Evolutionary conservation across 2,113 vertebrate genomes (phyloP).

Genomic region (Australoheros scitulus): DNA sequence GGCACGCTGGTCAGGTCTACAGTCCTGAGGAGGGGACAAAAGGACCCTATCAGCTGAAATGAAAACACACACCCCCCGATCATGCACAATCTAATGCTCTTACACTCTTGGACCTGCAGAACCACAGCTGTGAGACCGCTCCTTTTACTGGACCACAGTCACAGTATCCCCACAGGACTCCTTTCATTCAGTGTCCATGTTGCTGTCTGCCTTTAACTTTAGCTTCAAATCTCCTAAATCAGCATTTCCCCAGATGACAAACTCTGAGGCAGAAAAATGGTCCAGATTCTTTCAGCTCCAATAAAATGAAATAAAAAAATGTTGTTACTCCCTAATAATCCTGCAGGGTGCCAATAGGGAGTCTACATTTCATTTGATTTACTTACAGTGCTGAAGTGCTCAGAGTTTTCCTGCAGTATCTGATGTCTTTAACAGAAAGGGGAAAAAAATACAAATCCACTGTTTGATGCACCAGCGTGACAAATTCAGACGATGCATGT

Average conservation of each 20-base stretch:
- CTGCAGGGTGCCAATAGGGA: too few relatives aligned
- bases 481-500: too few relatives aligned
- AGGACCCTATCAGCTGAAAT: constrained; percentile 30
- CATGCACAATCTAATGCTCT: neutral
- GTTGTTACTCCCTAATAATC: too few relatives aligned
- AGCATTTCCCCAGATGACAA: neutral
- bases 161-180: neutral
- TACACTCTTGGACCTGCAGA: neutral
- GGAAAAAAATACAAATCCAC: too few relatives aligned
- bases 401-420: too few relatives aligned
- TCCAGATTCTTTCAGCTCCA: neutral
- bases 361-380: too few relatives aligned
- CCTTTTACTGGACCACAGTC: neutral
- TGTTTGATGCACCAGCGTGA: too few relatives aligned
- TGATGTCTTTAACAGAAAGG: too few relatives aligned
- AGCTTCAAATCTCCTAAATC: neutral
- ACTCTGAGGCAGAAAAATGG: neutral
- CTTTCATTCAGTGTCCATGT: neutral
- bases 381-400: too few relatives aligned
- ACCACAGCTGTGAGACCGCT: constrained; percentile 7
- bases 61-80: constrained; percentile 16
- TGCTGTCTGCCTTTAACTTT: neutral
- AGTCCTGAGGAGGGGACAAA: neutral
- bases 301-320: neutral
- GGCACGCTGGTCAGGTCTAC: neutral